Evolutionary conservation across 2,888 invertebrate genomes (phyloP).

Genomic region (Phymatocera aterrima): DNA sequence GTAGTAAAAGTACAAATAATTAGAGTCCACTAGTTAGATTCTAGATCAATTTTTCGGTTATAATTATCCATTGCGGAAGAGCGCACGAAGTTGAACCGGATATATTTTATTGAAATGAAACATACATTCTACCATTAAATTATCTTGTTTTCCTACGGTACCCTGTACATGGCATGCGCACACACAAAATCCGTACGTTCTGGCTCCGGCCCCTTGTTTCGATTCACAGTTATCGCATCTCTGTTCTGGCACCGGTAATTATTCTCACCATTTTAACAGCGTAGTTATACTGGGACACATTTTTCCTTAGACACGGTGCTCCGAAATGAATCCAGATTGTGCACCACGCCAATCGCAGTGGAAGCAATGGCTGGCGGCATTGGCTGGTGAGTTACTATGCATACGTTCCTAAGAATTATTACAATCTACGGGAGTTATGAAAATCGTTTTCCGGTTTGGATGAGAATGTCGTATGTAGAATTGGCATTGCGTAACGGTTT

Average conservation of each 20-base stretch:
- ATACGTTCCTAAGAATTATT: background rate
- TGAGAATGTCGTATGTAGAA: too few species aligned
- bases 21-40: too few species aligned
- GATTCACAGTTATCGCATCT: background rate
- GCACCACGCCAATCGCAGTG: background rate
- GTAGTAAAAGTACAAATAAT: too few species aligned
- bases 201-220: background rate
- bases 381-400: slow-evolving; percentile 6
- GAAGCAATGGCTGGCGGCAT: slow-evolving; percentile 30
- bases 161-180: background rate
- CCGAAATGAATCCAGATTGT: background rate
- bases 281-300: background rate
- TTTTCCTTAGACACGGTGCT: background rate
- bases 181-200: background rate
- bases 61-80: too few species aligned
- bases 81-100: too few species aligned
- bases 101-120: too few species aligned
- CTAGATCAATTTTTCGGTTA: too few species aligned
- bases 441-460: too few species aligned
- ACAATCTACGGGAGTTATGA: background rate
- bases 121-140: background rate
- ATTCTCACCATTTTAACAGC: background rate
- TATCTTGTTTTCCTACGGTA: background rate
- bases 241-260: background rate
- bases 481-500: too few species aligned